Evolutionary conservation across 2,888 invertebrate species (phyloP), one percentile per base, ranked within the genome.

Genomic region (Melangyna quadrimaculata): DNA sequence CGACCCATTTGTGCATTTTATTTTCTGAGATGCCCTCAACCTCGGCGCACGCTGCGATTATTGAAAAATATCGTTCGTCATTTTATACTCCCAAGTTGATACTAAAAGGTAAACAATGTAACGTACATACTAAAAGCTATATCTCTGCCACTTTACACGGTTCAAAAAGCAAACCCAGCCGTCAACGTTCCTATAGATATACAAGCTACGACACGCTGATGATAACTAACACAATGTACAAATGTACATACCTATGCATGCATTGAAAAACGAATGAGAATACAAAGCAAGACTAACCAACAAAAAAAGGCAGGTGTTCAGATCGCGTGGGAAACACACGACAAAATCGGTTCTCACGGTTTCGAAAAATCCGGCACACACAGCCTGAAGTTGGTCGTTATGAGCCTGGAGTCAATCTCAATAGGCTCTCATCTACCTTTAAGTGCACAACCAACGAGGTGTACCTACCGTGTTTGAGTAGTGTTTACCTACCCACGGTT

Each of bases 291-390:
- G 45, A 73, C 29, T 37, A 75, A 72, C 55, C 61, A 73, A 40
- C 69, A 78, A 87, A 88, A 88, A 88, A 88, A 88, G 91, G 92
- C 92, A 92, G 92, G 92, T 92, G 92, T 92, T 91, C 92, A 90
- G 91, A 90, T 92, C 92, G 92, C 92, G 92, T 92, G 92, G 92
- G 92, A 92, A 92, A 92, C 92, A 92, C 91, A 92, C 92, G 92
- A 92, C 92, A 92, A 91, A 91, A 91, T 92, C 90, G 90, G 91
- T 92, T 92, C 92, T 91, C 92, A 92, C 92, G 92, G 91, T 92
- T 90, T 88, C 88, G 89, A 90, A 91, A 87, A 91, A 90, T 90
- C 90, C 90, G 89, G 90, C 89, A 90, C 89, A 88, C 79, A 87
- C 78, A 78, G 55, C 55, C 73, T 83, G 69, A 83, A 74, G 78